Evolutionary conservation across 1,140 invertebrate species (phyloP).

Genomic region (Bilobella aurantiaca): DNA sequence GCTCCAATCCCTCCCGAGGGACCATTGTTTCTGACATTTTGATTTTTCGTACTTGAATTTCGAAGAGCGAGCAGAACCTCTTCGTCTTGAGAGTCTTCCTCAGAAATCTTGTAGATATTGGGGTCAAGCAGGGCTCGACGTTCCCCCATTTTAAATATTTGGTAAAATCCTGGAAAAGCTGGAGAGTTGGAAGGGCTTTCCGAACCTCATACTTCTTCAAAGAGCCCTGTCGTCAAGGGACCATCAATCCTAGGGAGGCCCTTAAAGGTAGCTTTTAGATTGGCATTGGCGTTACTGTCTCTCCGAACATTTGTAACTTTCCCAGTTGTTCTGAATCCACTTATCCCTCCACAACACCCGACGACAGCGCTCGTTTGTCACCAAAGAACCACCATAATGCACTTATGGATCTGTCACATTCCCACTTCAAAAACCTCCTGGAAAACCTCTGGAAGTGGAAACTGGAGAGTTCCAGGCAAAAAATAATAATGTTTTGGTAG

Average conservation of each 20-base stretch:
- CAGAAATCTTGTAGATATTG: constrained; percentile 33
- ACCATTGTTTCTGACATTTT: too few species aligned
- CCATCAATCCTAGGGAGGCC: too few species aligned
- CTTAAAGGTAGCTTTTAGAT: too few species aligned
- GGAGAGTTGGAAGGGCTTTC: too few species aligned
- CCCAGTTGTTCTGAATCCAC: neutral
- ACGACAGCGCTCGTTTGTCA: neutral
- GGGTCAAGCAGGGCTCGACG: constrained; percentile 22
- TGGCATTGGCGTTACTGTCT: too few species aligned
- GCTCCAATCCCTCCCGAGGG: too few species aligned
- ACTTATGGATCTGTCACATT: neutral
- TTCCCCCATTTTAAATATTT: constrained; percentile 20
- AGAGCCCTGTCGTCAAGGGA: too few species aligned
- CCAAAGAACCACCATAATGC: neutral
- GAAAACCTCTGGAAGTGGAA: too few species aligned
- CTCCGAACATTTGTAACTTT: neutral
- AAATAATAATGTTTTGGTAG: too few species aligned
- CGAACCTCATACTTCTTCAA: too few species aligned
- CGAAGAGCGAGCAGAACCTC: constrained; percentile 15
- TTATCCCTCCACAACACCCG: neutral
- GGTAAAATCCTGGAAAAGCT: too few species aligned
- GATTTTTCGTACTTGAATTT: neutral
- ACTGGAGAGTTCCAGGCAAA: too few species aligned
- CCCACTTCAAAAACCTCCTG: neutral
- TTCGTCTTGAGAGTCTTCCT: constrained; percentile 33